Conservation (phyloP, 2,113 vertebrate genomes). For the Anser brachyrhynchus region DNA sequence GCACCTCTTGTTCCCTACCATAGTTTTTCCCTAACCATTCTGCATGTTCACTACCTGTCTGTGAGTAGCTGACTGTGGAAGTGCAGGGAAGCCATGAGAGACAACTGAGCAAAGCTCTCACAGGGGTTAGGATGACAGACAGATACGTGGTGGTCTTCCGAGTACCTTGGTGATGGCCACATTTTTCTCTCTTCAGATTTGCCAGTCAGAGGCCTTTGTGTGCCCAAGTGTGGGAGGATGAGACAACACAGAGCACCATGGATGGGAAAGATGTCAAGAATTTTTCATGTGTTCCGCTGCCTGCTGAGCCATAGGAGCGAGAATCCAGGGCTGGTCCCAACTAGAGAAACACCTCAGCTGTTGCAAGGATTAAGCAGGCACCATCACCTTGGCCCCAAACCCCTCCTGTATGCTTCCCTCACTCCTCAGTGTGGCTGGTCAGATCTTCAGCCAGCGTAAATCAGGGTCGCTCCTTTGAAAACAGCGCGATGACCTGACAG, state of each 20-base stretch:
- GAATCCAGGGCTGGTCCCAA: background rate
- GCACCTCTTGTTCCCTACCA: background rate
- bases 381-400: accelerated
- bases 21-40: background rate
- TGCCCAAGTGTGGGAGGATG: background rate
- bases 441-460: background rate
- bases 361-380: background rate
- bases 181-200: background rate
- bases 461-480: background rate
- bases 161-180: background rate
- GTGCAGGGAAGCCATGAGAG: background rate
- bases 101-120: background rate
- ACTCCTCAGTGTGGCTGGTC: background rate
- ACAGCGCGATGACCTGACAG: background rate
- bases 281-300: background rate
- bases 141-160: background rate
- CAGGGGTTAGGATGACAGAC: background rate
- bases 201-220: background rate
- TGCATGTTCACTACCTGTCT: background rate
- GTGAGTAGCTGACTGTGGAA: background rate
- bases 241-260: background rate
- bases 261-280: background rate
- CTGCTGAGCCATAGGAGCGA: background rate
- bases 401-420: background rate
- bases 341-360: background rate